These are phyloP conservation scores for Sphecodes monilicornis DNA, from an alignment of 2,888 invertebrate genomes.

Conservation along the genomic window DNA sequence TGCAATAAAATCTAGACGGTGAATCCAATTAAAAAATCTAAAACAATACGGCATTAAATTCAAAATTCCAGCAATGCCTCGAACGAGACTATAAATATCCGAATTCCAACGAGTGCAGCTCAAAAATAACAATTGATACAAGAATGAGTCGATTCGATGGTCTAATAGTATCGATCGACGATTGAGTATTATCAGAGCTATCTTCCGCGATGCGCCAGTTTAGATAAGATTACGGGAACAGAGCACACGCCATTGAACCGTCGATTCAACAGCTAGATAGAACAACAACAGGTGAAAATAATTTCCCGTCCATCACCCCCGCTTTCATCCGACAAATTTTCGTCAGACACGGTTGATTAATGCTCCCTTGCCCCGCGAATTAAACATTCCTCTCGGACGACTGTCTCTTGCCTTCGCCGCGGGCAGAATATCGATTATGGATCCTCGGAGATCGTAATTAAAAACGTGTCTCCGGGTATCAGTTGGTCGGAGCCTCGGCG, in stretches of 20 bases:
- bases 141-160: background rate
- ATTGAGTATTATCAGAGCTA: slow-evolving; percentile 43
- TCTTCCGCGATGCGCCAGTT: slow-evolving; percentile 9
- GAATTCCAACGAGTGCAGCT: background rate
- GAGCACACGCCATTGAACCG: slow-evolving; percentile 16
- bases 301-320: slow-evolving; percentile 41
- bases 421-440: slow-evolving; percentile 45
- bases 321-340: slow-evolving; percentile 12
- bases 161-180: slow-evolving; percentile 27
- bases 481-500: slow-evolving; percentile 22
- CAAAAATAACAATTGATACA: background rate
- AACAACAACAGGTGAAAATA: slow-evolving; percentile 45
- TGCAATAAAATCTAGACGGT: background rate
- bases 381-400: slow-evolving; percentile 32
- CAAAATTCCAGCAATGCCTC: background rate
- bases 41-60: background rate
- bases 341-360: slow-evolving; percentile 42
- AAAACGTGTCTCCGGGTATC: slow-evolving; percentile 46
- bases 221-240: slow-evolving; percentile 46
- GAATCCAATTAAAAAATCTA: background rate
- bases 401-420: background rate
- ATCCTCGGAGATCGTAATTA: slow-evolving; percentile 61
- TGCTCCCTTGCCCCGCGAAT: slow-evolving; percentile 43
- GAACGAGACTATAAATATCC: background rate
- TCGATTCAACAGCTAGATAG: slow-evolving; percentile 8